These are phyloP conservation scores for Anableps anableps DNA, from an alignment of 2,797 vertebrate species.

Conservation along the genomic window DNA sequence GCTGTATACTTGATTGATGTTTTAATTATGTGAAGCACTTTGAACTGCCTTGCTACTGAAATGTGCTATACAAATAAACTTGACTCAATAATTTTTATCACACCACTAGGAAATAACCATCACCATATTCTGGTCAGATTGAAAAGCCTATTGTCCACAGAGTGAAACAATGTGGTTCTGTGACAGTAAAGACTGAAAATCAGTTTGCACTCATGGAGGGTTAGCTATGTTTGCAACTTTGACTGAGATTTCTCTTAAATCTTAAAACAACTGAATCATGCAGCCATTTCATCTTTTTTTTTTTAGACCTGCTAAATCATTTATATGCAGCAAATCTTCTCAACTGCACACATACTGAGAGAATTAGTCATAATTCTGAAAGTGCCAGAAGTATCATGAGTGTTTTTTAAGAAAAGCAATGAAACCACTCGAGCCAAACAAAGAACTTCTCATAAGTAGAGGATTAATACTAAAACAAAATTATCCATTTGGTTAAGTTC, in stretches of 20 bases:
- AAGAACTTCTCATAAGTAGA: constrained; percentile 57
- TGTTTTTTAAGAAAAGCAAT: constrained; percentile 50
- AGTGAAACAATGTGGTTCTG: not conserved
- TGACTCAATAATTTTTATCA: not conserved
- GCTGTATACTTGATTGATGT: too few species aligned
- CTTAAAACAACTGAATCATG: not conserved
- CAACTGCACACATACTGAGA: constrained; percentile 9
- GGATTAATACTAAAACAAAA: constrained; percentile 58
- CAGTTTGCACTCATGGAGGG: not conserved
- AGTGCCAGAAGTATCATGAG: constrained; percentile 50
- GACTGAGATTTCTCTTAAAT: not conserved
- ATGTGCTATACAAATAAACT: too few species aligned
- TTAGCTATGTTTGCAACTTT: not conserved
- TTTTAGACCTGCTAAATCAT: not conserved
- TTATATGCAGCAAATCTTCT: constrained; percentile 11
- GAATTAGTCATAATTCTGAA: constrained; percentile 52
- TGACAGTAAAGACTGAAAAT: not conserved
- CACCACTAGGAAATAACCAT: not conserved
- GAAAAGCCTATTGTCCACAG: not conserved
- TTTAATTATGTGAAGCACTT: too few species aligned
- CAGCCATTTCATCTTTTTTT: not conserved
- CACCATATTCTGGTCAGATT: not conserved
- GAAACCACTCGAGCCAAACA: constrained; percentile 67
- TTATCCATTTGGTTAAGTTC: constrained; percentile 61
- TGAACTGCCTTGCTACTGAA: too few species aligned